A percentile compares a stretch with the other conserved stretches of the same genome.
Conservation (phyloP, 1,140 invertebrate genomes). For the Anthonomus grandis region DNA sequence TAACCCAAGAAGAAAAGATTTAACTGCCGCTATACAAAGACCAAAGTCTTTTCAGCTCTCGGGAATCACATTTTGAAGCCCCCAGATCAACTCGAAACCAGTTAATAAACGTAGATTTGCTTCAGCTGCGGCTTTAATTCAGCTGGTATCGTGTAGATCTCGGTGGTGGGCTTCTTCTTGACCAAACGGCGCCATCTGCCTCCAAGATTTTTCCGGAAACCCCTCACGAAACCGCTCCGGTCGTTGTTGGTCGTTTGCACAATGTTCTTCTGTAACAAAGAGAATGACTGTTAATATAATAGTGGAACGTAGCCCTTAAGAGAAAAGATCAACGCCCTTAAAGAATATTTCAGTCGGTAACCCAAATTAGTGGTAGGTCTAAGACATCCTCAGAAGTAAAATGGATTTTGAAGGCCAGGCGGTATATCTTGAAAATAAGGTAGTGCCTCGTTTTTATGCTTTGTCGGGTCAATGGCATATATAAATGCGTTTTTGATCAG, state of each 20-base stretch:
- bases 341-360: not conserved
- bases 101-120: conserved; percentile 81
- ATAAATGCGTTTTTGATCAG: not conserved
- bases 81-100: not conserved
- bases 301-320: too few species aligned
- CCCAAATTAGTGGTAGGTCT: not conserved
- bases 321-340: too few species aligned
- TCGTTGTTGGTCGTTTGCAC: conserved; percentile 69
- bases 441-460: not conserved
- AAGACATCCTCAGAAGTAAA: not conserved
- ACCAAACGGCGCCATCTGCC: conserved; percentile 77
- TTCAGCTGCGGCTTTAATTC: conserved; percentile 83
- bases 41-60: not conserved
- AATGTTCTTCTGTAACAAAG: conserved; percentile 66
- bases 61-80: not conserved
- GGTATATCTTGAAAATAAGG: not conserved
- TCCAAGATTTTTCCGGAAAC: conserved; percentile 76
- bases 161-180: conserved; percentile 73
- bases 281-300: conserved; percentile 14
- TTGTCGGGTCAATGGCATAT: conserved; percentile 4
- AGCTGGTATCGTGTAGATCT: conserved; percentile 78
- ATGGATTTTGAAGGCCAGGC: not conserved
- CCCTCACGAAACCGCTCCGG: conserved; percentile 68
- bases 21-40: not conserved
- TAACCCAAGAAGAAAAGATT: not conserved